Percentiles rank a stretch among this genome's conserved stretches.
These are phyloP conservation scores for Dioctria rufipes DNA, from an alignment of 2,888 invertebrate genomes.

Conservation along the genomic window DNA sequence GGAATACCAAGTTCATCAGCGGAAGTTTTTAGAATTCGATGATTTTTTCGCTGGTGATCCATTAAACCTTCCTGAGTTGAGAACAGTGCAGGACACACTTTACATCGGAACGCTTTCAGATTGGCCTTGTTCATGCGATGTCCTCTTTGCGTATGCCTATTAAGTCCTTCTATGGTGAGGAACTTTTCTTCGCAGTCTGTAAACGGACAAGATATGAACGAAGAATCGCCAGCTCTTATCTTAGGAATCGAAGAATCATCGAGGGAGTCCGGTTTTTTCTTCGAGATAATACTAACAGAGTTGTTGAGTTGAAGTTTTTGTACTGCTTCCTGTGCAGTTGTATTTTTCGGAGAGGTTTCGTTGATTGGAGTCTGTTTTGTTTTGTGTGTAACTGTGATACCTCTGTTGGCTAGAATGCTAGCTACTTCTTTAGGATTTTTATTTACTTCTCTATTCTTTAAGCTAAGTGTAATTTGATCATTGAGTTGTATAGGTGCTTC, in stretches of 20 bases:
- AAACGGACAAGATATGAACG: constrained; percentile 60
- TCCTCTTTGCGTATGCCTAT: constrained; percentile 70
- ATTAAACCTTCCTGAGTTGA: constrained; percentile 75
- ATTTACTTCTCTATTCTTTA: constrained; percentile 73
- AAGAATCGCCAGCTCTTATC: constrained; percentile 17
- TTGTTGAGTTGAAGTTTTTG: constrained; percentile 73
- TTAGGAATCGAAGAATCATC: constrained; percentile 65
- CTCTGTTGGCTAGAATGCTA: constrained; percentile 82
- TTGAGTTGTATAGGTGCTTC: constrained; percentile 77
- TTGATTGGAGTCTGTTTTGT: constrained; percentile 73
- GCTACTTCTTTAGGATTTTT: constrained; percentile 84
- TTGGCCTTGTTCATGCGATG: constrained; percentile 59
- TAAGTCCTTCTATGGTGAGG: constrained; percentile 71
- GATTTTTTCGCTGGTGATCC: constrained; percentile 78
- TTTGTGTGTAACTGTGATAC: constrained; percentile 79
- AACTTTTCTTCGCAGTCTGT: constrained; percentile 73
- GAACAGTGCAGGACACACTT: constrained; percentile 81
- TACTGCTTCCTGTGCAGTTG: constrained; percentile 71
- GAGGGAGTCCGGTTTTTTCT: constrained; percentile 69
- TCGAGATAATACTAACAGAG: constrained; percentile 76
- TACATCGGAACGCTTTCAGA: constrained; percentile 74
- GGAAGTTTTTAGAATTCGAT: constrained; percentile 73
- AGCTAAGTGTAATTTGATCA: constrained; percentile 81
- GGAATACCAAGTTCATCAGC: constrained; percentile 80
- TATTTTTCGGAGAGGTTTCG: constrained; percentile 68